Evolutionary conservation across 2,113 vertebrate species (phyloP), one percentile per base, ranked within the genome.

Genomic region (Engraulis encrasicolus): DNA sequence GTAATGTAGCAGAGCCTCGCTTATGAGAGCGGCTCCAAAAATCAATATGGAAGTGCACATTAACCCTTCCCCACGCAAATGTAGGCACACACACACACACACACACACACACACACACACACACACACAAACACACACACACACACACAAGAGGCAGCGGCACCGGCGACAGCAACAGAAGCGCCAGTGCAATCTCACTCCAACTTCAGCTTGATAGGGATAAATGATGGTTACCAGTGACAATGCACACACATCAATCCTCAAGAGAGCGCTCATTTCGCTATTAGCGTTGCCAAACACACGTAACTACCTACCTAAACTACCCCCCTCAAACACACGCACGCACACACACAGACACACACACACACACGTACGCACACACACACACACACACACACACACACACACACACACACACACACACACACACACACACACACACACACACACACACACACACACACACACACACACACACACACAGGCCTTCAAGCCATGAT

Each of bases 181-280:
- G 12, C 9, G 66, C 66, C 66, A 34, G 12, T 3, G 66, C 66
- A 3, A 31, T 74, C 31, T 74, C 66, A 74, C 66, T 74, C 11
- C 27, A 74, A 36, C 66, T 27, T 61, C 6, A 61, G 88, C 90
- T 90, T 93, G 92, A 94, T 93, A 91, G 91, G 92, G 94, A 94
- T 93, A 92, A 94, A 94, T 93, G 91, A 93, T 94, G 93, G 90
- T 92, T 93, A 93, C 88, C 84, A 93, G 92, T 90, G 92, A 93
- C 92, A 92, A 90, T 90, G 90, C 92, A 93, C 90, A 92, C 91
- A 87, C 92, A 95, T 95, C 93, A 93, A 93, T 94, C 92, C 93
- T 90, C 88, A 81, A 85, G 91, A 93, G 91, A 93, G 91, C 92
- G 92, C 91, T 93, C 91, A 93, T 95, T 94, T 93, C 92, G 92